These are phyloP conservation scores for Teleogryllus oceanicus DNA, from an alignment of 2,888 invertebrate species.

Conservation along the genomic window DNA sequence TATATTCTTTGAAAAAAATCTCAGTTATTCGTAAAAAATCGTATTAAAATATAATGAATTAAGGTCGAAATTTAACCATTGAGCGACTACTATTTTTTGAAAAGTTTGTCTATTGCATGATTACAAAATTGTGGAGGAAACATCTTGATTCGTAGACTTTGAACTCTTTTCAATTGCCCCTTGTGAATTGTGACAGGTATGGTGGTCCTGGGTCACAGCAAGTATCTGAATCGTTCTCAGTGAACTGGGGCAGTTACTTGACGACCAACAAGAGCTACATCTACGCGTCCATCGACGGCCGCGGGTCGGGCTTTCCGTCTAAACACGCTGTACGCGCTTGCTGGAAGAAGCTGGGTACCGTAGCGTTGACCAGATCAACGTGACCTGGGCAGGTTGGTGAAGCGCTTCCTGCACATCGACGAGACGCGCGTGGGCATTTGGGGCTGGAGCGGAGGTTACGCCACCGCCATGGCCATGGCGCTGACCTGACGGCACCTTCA, in stretches of 20 bases:
- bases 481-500: conserved; percentile 67
- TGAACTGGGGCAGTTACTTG: conserved; percentile 66
- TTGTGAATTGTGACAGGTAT: conserved; percentile 52
- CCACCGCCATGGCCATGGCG: conserved; percentile 73
- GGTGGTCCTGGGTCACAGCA: conserved; percentile 78
- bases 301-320: conserved; percentile 78
- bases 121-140: neutral
- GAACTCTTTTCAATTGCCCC: conserved; percentile 25
- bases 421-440: conserved; percentile 68
- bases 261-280: conserved; percentile 69
- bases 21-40: too few relatives aligned
- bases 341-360: conserved; percentile 75
- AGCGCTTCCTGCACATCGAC: conserved; percentile 63
- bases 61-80: neutral
- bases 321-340: conserved; percentile 70
- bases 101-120: neutral
- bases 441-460: conserved; percentile 94
- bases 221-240: conserved; percentile 65
- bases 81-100: neutral
- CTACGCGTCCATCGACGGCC: conserved; percentile 76
- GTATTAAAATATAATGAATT: too few relatives aligned
- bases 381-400: conserved; percentile 60
- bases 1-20: too few relatives aligned
- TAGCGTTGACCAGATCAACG: conserved; percentile 77
- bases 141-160: conserved; percentile 35